Conservation (phyloP, 2,888 invertebrate species). For the Escarpia spicata region DNA sequence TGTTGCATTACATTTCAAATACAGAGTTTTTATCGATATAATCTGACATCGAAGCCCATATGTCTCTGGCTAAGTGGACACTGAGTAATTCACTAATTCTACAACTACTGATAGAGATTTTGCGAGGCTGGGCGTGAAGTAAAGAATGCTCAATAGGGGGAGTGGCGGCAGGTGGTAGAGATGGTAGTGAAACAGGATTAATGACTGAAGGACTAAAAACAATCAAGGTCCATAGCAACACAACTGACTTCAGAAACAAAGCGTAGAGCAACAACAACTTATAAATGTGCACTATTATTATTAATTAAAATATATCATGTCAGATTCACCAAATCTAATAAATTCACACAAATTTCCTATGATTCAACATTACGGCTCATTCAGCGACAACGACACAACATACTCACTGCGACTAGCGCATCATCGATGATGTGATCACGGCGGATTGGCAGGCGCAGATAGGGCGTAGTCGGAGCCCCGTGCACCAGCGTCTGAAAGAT, state of each 20-base stretch:
- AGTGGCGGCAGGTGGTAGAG: not conserved
- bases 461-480: constrained; percentile 74
- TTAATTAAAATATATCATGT: not conserved
- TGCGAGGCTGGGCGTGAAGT: not conserved
- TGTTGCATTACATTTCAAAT: no score
- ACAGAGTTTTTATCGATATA: no score
- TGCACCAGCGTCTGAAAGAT: constrained; percentile 81
- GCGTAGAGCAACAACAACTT: not conserved
- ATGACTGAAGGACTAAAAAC: not conserved
- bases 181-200: not conserved
- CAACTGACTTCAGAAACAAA: no score
- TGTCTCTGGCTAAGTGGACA: no score
- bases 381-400: not conserved
- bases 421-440: constrained; percentile 92
- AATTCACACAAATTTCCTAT: not conserved
- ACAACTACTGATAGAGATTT: not conserved
- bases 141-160: not conserved
- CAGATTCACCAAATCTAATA: constrained; percentile 1
- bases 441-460: constrained; percentile 78
- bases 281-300: not conserved
- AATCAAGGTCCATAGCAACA: not conserved
- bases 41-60: no score
- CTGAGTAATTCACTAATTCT: not conserved
- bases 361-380: not conserved
- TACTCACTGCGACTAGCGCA: constrained; percentile 83